phyloP scores from a whole-genome alignment of 1,140 invertebrate genomes.

The Zaprionus ornatus region DNA sequence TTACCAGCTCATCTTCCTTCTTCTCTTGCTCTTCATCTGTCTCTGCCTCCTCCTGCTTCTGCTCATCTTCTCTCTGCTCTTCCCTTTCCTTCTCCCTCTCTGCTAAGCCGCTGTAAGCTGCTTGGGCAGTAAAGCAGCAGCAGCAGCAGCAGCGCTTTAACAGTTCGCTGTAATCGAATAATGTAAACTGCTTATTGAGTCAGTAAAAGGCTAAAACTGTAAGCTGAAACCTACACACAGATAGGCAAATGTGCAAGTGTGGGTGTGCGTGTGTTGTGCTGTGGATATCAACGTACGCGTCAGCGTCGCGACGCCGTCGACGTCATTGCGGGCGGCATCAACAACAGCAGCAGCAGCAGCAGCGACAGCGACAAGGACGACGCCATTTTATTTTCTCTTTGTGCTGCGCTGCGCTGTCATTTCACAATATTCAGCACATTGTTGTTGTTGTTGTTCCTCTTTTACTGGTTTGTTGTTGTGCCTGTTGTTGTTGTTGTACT shows the following conservation, averaged over 20 bases:
- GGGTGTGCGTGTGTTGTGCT: background rate
- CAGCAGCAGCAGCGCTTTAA: background rate
- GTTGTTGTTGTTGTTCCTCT: slow-evolving; percentile 20
- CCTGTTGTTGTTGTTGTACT: slow-evolving; percentile 30
- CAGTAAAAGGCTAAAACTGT: slow-evolving; percentile 58
- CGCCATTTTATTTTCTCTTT: slow-evolving; percentile 80
- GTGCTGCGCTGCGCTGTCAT: slow-evolving; percentile 60
- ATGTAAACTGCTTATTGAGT: slow-evolving; percentile 75
- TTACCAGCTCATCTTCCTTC: no score
- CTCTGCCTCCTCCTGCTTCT: background rate
- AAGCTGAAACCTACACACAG: slow-evolving; percentile 54
- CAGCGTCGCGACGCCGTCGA: slow-evolving; percentile 72
- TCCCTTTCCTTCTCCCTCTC: background rate
- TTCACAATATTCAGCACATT: slow-evolving; percentile 8
- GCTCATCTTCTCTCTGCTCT: no score
- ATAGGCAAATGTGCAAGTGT: background rate
- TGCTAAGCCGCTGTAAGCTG: slow-evolving; percentile 1
- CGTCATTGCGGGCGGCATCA: slow-evolving; percentile 45
- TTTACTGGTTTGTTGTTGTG: slow-evolving; percentile 16
- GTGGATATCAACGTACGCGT: slow-evolving; percentile 10
- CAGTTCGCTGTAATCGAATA: slow-evolving; percentile 40
- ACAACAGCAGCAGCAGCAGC: background rate
- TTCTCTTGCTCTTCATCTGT: background rate
- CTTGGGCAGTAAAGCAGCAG: background rate
- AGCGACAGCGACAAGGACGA: slow-evolving; percentile 34